Base-by-base conservation (phyloP, 2,113 vertebrate genomes). In the Ivindomyrus marchei region DNA sequence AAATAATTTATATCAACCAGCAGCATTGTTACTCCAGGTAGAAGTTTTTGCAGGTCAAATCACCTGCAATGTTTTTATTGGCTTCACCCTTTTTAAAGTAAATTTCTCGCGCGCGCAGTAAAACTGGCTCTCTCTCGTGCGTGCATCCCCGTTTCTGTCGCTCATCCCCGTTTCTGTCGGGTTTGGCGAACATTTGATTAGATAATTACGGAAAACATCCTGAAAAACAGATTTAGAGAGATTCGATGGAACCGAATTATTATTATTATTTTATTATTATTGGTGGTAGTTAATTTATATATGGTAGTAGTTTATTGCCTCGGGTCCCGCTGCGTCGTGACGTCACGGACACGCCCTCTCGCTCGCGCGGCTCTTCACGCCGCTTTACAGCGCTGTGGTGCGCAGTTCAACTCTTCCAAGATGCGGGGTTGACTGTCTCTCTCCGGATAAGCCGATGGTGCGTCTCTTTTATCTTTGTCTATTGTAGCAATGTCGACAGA, bases 401-500 rank as follows among this genome's bases (percentile, higher is more conserved):
- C 74, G 74, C 47, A 21, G 84, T 50, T 70, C 74, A 19, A 2
- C 74, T 42, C 31, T 42, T 19, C 3, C n/a, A 17, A 39, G 70
- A 77, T 77, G 31, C 31, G 1, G 31, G 70, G 70, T 6, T 77
- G 3, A 19, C 5, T 39, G 39, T 92, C 56, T 92, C 92, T 91
- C 88, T 89, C 91, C 90, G 42, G 50, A 45, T 21, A 58, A 85
- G 47, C 58, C 5, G 47, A 31, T 36, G 46, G 58, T 21, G 31
- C 21, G 46, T 45, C 45, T 42, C 13, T 15, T 80, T 36, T 90
- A 53, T 24, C 62, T 74, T 46, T 42, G 8, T 74, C 19, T 45
- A 84, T 39, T 47, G 49, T 13, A 49, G 90, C 19, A 8, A 94
- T 91, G 92, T 92, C 93, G 47, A 17, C 62, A 49, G 93, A 94